phyloP scores from a whole-genome alignment of 2,888 invertebrate genomes.

The Leptinotarsa haldemani region DNA sequence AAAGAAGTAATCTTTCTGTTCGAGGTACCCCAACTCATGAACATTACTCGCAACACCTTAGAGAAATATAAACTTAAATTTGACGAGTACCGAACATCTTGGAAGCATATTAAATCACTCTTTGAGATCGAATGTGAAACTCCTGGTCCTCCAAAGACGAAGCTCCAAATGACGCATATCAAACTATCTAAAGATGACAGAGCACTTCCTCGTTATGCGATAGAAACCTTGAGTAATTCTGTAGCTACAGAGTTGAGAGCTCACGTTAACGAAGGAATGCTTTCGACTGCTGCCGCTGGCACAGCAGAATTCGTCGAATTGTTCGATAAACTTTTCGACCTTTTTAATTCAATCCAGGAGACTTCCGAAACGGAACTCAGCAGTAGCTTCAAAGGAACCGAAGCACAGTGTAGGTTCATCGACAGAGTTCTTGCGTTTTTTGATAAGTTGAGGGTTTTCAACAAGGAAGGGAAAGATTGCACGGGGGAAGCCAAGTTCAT shows the following conservation, averaged over 20 bases:
- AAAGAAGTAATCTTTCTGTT: conserved; percentile 30
- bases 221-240: conserved; percentile 30
- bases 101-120: conserved; percentile 30
- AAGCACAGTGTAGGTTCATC: conserved; percentile 24
- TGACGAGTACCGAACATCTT: conserved; percentile 26
- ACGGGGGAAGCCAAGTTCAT: conserved; percentile 30
- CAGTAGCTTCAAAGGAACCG: conserved; percentile 30
- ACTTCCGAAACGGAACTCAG: conserved; percentile 15
- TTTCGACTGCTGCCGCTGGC: conserved; percentile 21
- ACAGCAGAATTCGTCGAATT: conserved; percentile 30
- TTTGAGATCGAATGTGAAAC: conserved; percentile 15
- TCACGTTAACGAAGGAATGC: conserved; percentile 18
- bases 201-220: conserved; percentile 19
- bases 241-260: conserved; percentile 28
- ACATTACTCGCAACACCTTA: conserved; percentile 30
- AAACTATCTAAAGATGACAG: conserved; percentile 21
- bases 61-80: conserved; percentile 31
- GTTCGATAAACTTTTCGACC: conserved; percentile 27
- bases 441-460: conserved; percentile 17
- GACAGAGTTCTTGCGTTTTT: conserved; percentile 17
- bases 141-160: conserved; percentile 14
- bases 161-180: conserved; percentile 23
- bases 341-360: conserved; percentile 28
- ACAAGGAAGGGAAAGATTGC: conserved; percentile 20
- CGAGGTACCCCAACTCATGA: conserved; percentile 33